Evolutionary conservation across 2,888 invertebrate species (phyloP).

Genomic region (Euzetes globulus): DNA sequence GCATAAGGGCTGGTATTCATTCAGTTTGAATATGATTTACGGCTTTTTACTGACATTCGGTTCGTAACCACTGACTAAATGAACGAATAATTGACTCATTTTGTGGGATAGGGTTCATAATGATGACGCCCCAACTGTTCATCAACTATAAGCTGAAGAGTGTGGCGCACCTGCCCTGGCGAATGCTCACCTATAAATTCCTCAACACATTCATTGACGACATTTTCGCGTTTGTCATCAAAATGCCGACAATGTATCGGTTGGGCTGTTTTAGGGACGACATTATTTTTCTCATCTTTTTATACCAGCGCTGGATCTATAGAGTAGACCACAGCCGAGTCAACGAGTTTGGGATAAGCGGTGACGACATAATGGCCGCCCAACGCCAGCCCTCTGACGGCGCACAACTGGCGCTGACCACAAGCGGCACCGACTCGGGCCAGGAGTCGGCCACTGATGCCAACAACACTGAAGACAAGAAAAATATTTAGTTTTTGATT

Average conservation of each 20-base stretch:
- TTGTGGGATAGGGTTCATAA: slow-evolving; percentile 64
- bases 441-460: neutral
- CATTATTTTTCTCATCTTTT: slow-evolving; percentile 96
- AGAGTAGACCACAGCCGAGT: slow-evolving; percentile 87
- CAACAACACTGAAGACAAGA: neutral
- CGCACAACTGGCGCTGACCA: neutral
- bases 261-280: slow-evolving; percentile 97
- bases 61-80: slow-evolving; percentile 42
- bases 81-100: neutral
- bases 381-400: slow-evolving; percentile 16
- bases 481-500: slow-evolving; percentile 3
- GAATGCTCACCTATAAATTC: slow-evolving; percentile 99
- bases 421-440: neutral
- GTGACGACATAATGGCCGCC: too few species aligned
- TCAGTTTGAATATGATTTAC: slow-evolving; percentile 89
- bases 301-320: slow-evolving; percentile 98
- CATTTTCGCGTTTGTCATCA: slow-evolving; percentile 99
- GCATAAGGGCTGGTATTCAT: slow-evolving; percentile 99
- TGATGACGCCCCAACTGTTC: slow-evolving; percentile 99
- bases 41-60: slow-evolving; percentile 92
- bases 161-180: slow-evolving; percentile 98
- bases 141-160: slow-evolving; percentile 99
- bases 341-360: slow-evolving; percentile 97
- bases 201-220: slow-evolving; percentile 99
- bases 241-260: slow-evolving; percentile 98